Percentiles rank a stretch among this genome's conserved stretches.
These are phyloP conservation scores for Daktulosphaira vitifoliae DNA, from an alignment of 1,140 invertebrate species.

Conservation along the genomic window DNA sequence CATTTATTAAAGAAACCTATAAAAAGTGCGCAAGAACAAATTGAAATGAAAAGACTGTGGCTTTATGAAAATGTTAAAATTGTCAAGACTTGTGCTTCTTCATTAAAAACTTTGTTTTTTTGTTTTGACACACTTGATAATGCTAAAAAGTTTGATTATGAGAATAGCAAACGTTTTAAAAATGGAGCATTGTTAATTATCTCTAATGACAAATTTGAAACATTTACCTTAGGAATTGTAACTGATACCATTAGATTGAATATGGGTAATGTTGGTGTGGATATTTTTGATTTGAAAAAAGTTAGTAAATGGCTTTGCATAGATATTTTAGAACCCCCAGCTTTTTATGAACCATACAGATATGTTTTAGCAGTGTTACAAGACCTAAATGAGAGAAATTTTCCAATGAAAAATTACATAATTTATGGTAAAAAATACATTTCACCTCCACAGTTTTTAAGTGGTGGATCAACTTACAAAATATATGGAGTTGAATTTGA, in stretches of 20 bases:
- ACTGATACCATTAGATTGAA: conserved; percentile 42
- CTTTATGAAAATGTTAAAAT: conserved; percentile 11
- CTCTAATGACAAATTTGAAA: conserved; percentile 56
- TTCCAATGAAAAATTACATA: conserved; percentile 57
- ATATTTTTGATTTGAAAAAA: conserved; percentile 36
- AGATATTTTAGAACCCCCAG: conserved; percentile 55
- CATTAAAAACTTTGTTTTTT: conserved; percentile 16
- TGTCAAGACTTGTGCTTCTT: background rate
- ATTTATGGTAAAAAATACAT: conserved; percentile 44
- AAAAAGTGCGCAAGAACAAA: background rate
- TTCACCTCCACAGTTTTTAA: conserved; percentile 7
- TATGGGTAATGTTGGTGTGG: conserved; percentile 11
- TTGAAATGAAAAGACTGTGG: conserved; percentile 15
- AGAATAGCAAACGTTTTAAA: conserved; percentile 48
- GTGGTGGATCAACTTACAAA: background rate
- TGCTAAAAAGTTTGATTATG: conserved; percentile 38
- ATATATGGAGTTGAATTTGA: background rate
- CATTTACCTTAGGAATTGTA: conserved; percentile 33
- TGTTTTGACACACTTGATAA: conserved; percentile 25
- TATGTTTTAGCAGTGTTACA: conserved; percentile 54
- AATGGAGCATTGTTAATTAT: conserved; percentile 63
- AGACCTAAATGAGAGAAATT: conserved; percentile 45
- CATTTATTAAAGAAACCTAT: conserved; percentile 20
- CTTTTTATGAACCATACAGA: conserved; percentile 59
- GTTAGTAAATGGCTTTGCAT: conserved; percentile 42